Evolutionary conservation across 2,888 invertebrate species (phyloP), one percentile per base, ranked within the genome.

Genomic region (Arrhopalites spinosus): DNA sequence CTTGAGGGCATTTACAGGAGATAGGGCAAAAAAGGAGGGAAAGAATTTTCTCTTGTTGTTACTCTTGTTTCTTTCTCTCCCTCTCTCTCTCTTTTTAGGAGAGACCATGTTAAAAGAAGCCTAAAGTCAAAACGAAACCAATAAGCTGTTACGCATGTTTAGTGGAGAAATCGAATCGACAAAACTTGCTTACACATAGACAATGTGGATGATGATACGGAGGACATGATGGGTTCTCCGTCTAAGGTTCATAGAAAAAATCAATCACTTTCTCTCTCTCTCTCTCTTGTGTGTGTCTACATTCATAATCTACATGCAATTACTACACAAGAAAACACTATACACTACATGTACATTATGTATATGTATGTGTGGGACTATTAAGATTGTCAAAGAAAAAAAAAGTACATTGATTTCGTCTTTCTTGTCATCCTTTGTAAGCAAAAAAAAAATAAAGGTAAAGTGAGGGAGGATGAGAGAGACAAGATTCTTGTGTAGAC

Each of bases 151-250:
- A 73, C 73, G 73, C 63, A 73, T 73, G 63, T 63, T 61, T 73
- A 47, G 61, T 43, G 73, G 61, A 27, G 36, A 45, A 29, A n/a
- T n/a, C n/a, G n/a, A 73, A 73, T 73, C 73, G 73, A 73, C 73
- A 59, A 73, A 73, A 73, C 73, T 73, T 64, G 25, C 30, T 23
- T 50, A 15, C 7, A 3, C 23, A 53, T 53, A 23, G 1, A 53
- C 53, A 53, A 53, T 53, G 53, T 63, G 2, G 63, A 63, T 8
- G 13, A 68, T 20, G 43, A 45, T 43, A 3, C 20, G 67, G 30
- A 68, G 43, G 67, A 68, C 67, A 45, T 36, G 67, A 68, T 43
- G 43, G n/a, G n/a, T n/a, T n/a, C n/a, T n/a, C n/a, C 20, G 67
- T 36, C 11, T 36, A 11, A 36, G 45, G 59, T n/a, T n/a, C 23